phyloP scores from a whole-genome alignment of 2,113 vertebrate genomes.

The Hipposideros armiger region DNA sequence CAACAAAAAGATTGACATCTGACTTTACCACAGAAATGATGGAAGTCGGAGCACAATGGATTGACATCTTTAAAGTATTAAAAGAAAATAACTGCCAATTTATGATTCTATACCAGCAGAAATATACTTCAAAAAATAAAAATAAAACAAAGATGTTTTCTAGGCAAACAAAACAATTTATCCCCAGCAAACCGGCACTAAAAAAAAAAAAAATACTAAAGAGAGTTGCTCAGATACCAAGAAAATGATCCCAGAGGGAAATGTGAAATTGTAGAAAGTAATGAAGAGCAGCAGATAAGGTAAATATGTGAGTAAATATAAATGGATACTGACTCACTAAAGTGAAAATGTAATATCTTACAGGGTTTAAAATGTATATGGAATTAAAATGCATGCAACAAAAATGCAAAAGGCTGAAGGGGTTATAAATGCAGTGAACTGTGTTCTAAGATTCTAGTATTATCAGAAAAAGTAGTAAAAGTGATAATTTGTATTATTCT shows the following conservation, averaged over 20 bases:
- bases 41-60: constrained; percentile 10
- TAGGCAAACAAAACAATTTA: constrained; percentile 47
- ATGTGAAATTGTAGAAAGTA: constrained; percentile 37
- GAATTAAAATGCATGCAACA: constrained; percentile 58
- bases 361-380: constrained; percentile 1
- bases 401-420: background rate
- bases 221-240: constrained; percentile 44
- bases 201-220: constrained; percentile 34
- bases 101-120: background rate
- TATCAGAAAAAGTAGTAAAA: background rate
- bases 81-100: constrained; percentile 37
- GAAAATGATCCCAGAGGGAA: constrained; percentile 62
- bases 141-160: constrained; percentile 45
- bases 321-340: background rate
- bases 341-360: background rate
- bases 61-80: background rate
- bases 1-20: background rate
- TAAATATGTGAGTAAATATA: constrained; percentile 44
- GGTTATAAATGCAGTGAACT: background rate
- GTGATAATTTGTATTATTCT: background rate
- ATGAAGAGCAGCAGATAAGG: constrained; percentile 51
- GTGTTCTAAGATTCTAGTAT: background rate
- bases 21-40: constrained; percentile 11
- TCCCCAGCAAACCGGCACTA: background rate
- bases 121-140: constrained; percentile 35